Conservation (phyloP, 64 coral and sea anemone species). For the Stylophora pistillata region DNA sequence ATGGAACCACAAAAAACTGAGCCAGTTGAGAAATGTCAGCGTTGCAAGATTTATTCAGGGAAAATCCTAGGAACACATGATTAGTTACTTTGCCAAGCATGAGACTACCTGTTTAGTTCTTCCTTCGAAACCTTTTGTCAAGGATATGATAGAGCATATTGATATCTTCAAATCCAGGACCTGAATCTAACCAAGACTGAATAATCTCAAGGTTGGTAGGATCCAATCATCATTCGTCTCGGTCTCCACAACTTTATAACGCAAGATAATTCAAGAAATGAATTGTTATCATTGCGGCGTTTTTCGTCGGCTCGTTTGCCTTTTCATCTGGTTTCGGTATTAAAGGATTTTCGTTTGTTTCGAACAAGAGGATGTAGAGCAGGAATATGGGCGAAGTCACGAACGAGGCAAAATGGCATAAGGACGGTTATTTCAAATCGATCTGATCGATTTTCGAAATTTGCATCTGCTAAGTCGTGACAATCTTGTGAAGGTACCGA, state of each 20-base stretch:
- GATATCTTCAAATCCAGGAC: neutral
- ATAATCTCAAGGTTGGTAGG: slow-evolving; percentile 1
- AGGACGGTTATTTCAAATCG: slow-evolving; percentile 4
- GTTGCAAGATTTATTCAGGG: no score
- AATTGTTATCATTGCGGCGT: slow-evolving; percentile 9
- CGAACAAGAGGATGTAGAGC: neutral
- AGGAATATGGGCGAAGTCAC: neutral
- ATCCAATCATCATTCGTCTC: slow-evolving; percentile 18
- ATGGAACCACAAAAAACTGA: no score
- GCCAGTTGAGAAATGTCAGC: no score
- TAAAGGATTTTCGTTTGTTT: slow-evolving; percentile 10
- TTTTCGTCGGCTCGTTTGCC: neutral
- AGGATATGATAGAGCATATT: neutral
- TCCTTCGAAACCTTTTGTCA: no score
- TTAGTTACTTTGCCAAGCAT: no score
- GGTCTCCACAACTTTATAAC: neutral
- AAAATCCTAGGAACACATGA: no score
- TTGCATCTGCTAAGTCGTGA: neutral
- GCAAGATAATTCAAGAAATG: neutral
- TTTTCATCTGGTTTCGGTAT: neutral
- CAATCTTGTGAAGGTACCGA: neutral
- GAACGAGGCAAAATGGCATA: neutral
- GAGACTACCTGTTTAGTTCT: no score
- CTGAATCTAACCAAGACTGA: slow-evolving; percentile 17
- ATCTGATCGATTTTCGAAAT: neutral